Base-by-base conservation (phyloP, 2,113 vertebrate genomes). In the Gallinago paraguaiae region DNA sequence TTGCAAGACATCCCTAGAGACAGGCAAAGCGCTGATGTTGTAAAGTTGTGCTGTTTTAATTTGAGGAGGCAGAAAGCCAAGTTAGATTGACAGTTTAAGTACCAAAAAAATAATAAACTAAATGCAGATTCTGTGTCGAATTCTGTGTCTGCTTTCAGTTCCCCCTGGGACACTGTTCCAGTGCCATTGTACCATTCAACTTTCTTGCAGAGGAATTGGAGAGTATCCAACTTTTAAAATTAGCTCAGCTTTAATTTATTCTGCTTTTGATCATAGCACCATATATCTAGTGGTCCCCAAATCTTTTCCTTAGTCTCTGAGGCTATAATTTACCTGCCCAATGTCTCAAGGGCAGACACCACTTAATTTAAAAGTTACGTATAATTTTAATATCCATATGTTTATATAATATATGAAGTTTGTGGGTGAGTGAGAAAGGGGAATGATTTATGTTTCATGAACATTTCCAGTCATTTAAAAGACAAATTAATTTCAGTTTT, bases 231-330 rank as follows among this genome's bases (percentile, higher is more conserved):
- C 46, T 87, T 89, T 77, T 86, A 13, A 92, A 96, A 97, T 97
- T 96, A 91, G 71, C 74, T 96, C 74, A 57, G 77, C 74, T 95
- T 94, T 95, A 95, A 97, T 97, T 96, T 96, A 92, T 94, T 96
- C 94, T 82, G 54, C 85, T 92, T 96, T 94, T 95, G 70, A 90
- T 95, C 85, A 76, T 83, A 57, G 67, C 67, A 71, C 85, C 50
- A 64, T 85, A 67, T 88, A 87, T 92, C 78, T 91, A 68, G 90
- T n/a, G 41, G 46, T 86, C 41, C 68, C 60, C 41, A 56, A 80
- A 74, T 91, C 86, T 92, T 92, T 90, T 59, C 65, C 51, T 54
- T 71, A 35, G 13, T 41, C 86, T 96, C 2, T 18, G 65, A 97
- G 89, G 82, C 92, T 88, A 5, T 96, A 94, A 93, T 97, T 97